phyloP scores from a whole-genome alignment of 2,888 invertebrate genomes.

The Trimorus sp. region DNA sequence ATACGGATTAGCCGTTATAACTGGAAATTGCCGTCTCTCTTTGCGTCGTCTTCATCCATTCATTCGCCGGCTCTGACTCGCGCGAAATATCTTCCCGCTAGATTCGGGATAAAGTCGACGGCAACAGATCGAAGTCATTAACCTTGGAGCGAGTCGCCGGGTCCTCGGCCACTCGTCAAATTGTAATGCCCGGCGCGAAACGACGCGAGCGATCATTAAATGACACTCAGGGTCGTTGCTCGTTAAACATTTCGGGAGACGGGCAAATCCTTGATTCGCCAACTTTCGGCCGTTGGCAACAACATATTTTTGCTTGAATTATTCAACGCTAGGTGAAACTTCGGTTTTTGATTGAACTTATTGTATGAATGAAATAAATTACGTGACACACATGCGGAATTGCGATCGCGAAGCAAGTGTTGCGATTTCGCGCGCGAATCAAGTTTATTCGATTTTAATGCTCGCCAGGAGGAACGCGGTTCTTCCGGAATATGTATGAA shows the following conservation, averaged over 20 bases:
- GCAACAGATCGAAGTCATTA: slow-evolving; percentile 66
- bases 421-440: slow-evolving; percentile 44
- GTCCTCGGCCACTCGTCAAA: slow-evolving; percentile 38
- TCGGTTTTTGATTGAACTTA: slow-evolving; percentile 52
- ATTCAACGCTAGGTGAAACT: slow-evolving; percentile 48
- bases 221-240: slow-evolving; percentile 4
- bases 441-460: slow-evolving; percentile 59
- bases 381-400: slow-evolving; percentile 53
- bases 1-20: slow-evolving; percentile 81
- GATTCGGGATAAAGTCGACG: slow-evolving; percentile 63
- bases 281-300: slow-evolving; percentile 6
- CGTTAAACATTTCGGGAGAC: too few relatives aligned
- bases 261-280: too few relatives aligned
- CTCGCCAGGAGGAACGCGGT: slow-evolving; percentile 18
- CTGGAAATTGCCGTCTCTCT: slow-evolving; percentile 78
- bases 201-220: slow-evolving; percentile 34
- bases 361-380: slow-evolving; percentile 56
- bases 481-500: slow-evolving; percentile 28
- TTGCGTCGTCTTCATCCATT: slow-evolving; percentile 69
- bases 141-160: slow-evolving; percentile 48
- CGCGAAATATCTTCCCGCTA: slow-evolving; percentile 64
- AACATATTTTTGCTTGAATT: slow-evolving; percentile 44
- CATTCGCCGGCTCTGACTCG: slow-evolving; percentile 67
- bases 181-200: slow-evolving; percentile 16
- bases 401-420: slow-evolving; percentile 34